Evolutionary conservation across 1,140 invertebrate species (phyloP), one percentile per base, ranked within the genome.

Genomic region (Caerostris extrusa): DNA sequence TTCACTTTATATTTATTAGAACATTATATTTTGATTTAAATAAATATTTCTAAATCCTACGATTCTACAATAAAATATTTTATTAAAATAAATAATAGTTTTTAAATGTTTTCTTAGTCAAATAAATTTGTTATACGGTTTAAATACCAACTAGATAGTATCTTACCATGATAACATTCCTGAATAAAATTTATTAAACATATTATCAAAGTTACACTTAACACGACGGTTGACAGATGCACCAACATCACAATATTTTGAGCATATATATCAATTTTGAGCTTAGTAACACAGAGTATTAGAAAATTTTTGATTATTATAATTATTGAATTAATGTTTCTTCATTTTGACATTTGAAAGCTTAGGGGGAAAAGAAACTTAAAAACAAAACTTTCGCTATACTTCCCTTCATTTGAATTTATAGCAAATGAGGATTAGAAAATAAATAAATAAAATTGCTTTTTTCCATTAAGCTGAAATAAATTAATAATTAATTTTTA

Each of bases 231-330:
- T 83, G 53, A 85, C n/a, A 92, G 58, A 64, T 92, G 53, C 10
- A 85, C 58, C 58, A 92, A 85, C 90, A 92, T 92, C 50, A 81
- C 60, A 92, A 55, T n/a, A 67, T 88, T 88, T 64, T 17, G 57
- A 67, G 58, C 86, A 88, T 55, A 88, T 61, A 64, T 67, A 57
- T 88, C 64, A 83, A 85, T 85, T 58, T n/a, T 85, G 58, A 34
- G 3, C 19, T 77, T 5, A 77, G 53, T 19, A 77, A 77, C 5
- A 77, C 12, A 12, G 8, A 53, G 50, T 53, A 7, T 5, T 53
- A 53, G 34, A 53, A 12, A 77, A 50, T 10, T 77, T 77, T 53
- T 50, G 50, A 17, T 50, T 77, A 12, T 7, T 5, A 12, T 34
- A 77, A 14, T 7, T 5, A 77, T 53, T 77, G 10, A 3, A 14